Percentiles rank a stretch among this genome's conserved stretches.
Conservation (phyloP, 2,797 vertebrate species). For the Typhlichthys eigenmanni region DNA sequence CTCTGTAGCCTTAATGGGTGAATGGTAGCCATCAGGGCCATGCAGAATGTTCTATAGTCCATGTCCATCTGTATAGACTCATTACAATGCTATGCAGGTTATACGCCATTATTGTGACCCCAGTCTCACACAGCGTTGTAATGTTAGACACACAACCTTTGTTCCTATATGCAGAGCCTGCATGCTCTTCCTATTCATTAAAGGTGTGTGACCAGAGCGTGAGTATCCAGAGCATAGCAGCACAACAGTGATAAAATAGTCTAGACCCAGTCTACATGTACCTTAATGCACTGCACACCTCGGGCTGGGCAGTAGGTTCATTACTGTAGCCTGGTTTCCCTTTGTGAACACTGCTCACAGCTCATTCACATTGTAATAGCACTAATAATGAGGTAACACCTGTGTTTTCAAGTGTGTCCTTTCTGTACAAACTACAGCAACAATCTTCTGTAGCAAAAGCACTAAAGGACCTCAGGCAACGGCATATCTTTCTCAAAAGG, state of each 20-base stretch:
- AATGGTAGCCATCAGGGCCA: constrained; percentile 36
- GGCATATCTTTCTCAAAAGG: constrained; percentile 36
- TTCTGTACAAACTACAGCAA: constrained; percentile 31
- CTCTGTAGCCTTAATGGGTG: constrained; percentile 26
- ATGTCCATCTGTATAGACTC: constrained; percentile 43
- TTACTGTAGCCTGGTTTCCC: constrained; percentile 56
- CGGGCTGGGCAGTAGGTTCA: constrained; percentile 59
- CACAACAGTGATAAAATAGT: constrained; percentile 42
- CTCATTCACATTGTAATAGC: constrained; percentile 68
- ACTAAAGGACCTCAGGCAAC: constrained; percentile 34
- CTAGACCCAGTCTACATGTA: constrained; percentile 64
- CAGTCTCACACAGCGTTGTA: constrained; percentile 37
- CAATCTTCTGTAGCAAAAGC: constrained; percentile 18
- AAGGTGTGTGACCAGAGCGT: constrained; percentile 54
- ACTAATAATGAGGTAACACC: constrained; percentile 65
- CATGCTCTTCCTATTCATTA: constrained; percentile 49
- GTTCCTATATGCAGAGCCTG: constrained; percentile 52
- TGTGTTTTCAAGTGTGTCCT: constrained; percentile 70
- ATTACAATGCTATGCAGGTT: constrained; percentile 49
- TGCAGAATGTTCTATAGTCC: constrained; percentile 24
- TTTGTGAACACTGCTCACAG: constrained; percentile 66
- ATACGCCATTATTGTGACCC: constrained; percentile 36
- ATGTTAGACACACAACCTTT: constrained; percentile 46
- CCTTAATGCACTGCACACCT: constrained; percentile 59
- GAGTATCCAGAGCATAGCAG: constrained; percentile 25